Conservation (phyloP, 2,888 invertebrate genomes). For the Callyntrura guangdongensis region DNA sequence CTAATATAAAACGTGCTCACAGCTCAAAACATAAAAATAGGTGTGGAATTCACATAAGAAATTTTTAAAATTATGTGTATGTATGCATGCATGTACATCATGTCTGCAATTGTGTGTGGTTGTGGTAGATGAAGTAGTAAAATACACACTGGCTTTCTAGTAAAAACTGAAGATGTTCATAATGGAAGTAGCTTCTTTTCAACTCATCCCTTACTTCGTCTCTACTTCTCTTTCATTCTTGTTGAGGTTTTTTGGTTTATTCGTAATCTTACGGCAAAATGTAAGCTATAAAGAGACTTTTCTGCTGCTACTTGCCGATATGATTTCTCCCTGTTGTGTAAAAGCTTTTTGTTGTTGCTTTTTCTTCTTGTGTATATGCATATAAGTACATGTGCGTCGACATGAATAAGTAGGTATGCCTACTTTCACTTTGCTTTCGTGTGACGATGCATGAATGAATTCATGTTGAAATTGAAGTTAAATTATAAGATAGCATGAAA, state of each 20-base stretch:
- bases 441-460: slow-evolving; percentile 20
- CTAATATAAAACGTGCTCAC: slow-evolving; percentile 79
- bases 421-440: slow-evolving; percentile 16
- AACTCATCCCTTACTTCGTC: slow-evolving; percentile 19
- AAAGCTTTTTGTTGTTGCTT: slow-evolving; percentile 40
- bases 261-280: background rate
- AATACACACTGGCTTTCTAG: slow-evolving; percentile 78
- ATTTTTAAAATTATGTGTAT: slow-evolving; percentile 63
- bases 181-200: slow-evolving; percentile 40
- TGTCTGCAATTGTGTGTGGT: slow-evolving; percentile 43
- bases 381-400: no score
- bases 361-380: background rate
- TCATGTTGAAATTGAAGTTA: slow-evolving; percentile 23
- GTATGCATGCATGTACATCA: slow-evolving; percentile 66
- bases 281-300: slow-evolving; percentile 31
- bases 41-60: slow-evolving; percentile 39
- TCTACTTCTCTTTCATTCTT: background rate
- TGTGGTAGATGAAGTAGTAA: background rate
- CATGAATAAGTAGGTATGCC: no score
- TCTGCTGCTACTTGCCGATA: background rate
- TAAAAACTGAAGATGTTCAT: background rate
- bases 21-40: slow-evolving; percentile 55
- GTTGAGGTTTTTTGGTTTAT: slow-evolving; percentile 33
- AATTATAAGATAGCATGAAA: slow-evolving; percentile 49
- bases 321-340: background rate